Evolutionary conservation across 1,140 invertebrate species (phyloP), one percentile per base, ranked within the genome.

Genomic region (Saccostrea cuccullata): DNA sequence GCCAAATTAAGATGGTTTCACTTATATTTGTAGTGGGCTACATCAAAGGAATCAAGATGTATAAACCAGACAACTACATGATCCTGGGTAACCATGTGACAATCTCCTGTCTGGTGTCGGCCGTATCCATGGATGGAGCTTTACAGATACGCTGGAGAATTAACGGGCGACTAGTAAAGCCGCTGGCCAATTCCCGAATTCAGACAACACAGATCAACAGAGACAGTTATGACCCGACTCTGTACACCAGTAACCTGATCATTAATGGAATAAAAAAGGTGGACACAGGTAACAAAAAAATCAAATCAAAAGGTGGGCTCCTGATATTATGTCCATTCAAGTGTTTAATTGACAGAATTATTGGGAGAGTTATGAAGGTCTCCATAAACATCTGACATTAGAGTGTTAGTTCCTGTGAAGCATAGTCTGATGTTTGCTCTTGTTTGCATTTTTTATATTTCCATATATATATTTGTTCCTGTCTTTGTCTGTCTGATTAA

Each of bases 181-280:
- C 82, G 6, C 40, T 84, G 55, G 36, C 47, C n/a, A 56, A 26
- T 36, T 84, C 82, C 82, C 47, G 82, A 84, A 55, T 84, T 55
- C 82, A 84, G 82, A 84, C 55, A 55, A 56, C 40, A 36, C 36
- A 56, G 20, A n/a, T 84, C 17, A 55, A 84, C 20, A 6, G 82
- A 8, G 55, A 84, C 82, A 84, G 82, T 55, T 55, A 84, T 17
- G 55, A 84, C 40, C 82, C 82, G 0, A 20, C 82, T 2, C 40
- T 84, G 82, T 84, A 84, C 82, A 84, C 82, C n/a, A 84, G 82
- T 84, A 84, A 56, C 20, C 82, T 84, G 15, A 9, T 84, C 17
- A 55, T 84, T 36, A 55, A 84, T 36, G 70, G 70, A 36, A 77
- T 77, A 77, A 77, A 77, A 77, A 77, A 77, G 70, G 70, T 77